Conservation (phyloP, 2,113 vertebrate species). For the Zosterops lateralis region DNA sequence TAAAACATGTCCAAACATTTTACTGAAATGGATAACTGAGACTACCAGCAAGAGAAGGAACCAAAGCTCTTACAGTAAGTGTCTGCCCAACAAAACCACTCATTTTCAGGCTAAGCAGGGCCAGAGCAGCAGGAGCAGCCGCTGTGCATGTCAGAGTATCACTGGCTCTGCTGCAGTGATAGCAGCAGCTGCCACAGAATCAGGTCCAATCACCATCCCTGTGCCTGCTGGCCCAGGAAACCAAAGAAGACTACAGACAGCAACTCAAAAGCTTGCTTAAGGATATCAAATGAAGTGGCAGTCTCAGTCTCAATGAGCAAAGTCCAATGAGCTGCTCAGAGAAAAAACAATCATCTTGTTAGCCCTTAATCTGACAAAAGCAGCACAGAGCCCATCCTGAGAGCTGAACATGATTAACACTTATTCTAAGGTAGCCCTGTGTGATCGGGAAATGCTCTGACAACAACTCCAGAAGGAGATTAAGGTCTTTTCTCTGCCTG, state of each 20-base stretch:
- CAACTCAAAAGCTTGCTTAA: background rate
- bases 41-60: background rate
- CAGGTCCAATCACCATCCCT: fast-evolving
- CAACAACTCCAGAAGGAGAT: background rate
- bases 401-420: constrained; percentile 18
- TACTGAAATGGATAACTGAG: background rate
- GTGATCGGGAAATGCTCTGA: constrained; percentile 27
- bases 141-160: fast-evolving
- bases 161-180: background rate
- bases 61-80: background rate
- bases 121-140: background rate
- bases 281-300: background rate
- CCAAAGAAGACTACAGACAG: background rate
- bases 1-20: background rate
- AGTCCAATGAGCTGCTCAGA: background rate
- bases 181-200: background rate
- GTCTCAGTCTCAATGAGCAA: background rate
- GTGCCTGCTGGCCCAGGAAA: background rate
- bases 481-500: background rate
- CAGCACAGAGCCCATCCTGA: background rate
- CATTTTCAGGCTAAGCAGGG: background rate
- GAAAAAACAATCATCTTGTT: constrained; percentile 30
- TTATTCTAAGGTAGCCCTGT: background rate
- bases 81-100: background rate
- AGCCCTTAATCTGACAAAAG: constrained; percentile 41